Evolutionary conservation across 1,140 invertebrate genomes (phyloP).

Genomic region (Caenorhabditis brenneri): DNA sequence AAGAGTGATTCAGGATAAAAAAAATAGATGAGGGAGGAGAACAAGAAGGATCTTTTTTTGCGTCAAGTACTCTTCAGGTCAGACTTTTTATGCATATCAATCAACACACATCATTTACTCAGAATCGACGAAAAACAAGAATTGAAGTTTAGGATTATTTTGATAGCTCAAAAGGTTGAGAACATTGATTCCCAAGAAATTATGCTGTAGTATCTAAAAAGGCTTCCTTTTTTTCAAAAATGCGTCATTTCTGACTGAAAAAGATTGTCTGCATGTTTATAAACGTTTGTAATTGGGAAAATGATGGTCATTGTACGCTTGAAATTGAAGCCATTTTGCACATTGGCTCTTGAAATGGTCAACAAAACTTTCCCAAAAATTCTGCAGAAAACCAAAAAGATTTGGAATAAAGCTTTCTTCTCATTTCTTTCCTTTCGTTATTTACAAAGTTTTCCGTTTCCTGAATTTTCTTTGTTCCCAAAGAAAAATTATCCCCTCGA

Average conservation of each 20-base stretch:
- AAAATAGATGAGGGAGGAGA: neutral
- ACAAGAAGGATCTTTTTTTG: neutral
- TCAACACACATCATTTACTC: slow-evolving; percentile 19
- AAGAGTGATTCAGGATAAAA: neutral
- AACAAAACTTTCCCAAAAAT: neutral
- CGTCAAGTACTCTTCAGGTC: slow-evolving; percentile 38
- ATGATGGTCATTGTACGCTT: neutral
- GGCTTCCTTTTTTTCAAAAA: neutral
- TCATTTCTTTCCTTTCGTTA: neutral
- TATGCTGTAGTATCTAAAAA: too few relatives aligned
- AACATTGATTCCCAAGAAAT: neutral
- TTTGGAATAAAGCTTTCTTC: too few relatives aligned
- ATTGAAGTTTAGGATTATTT: neutral
- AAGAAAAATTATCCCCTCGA: slow-evolving; percentile 39
- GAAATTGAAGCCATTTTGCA: neutral
- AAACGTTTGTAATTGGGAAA: neutral
- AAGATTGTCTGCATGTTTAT: neutral
- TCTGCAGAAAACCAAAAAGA: neutral
- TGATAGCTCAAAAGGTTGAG: neutral
- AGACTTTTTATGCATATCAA: slow-evolving; percentile 32
- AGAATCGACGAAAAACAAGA: neutral
- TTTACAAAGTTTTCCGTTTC: slow-evolving; percentile 7
- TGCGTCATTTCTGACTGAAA: neutral
- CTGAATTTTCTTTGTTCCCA: neutral
- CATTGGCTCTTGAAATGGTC: neutral